Base-by-base conservation (phyloP, 2,888 invertebrate species). In the Patella caerulea region DNA sequence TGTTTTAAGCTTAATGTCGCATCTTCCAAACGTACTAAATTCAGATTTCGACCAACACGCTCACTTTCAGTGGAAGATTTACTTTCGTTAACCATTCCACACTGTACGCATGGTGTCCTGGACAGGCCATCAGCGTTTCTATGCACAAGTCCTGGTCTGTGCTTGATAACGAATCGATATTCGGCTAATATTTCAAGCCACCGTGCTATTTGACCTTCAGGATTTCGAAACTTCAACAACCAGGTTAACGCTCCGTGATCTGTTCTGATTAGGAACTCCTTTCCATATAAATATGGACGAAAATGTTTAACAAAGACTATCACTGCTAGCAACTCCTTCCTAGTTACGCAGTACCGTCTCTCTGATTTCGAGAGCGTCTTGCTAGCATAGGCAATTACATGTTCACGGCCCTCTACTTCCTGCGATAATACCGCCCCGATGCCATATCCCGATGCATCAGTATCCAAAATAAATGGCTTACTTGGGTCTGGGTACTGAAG, bases 381-480 rank as follows among this genome's bases (percentile, higher is more conserved):
- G 74, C 82, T 83, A 5, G 78, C 80, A 75, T 79, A 85, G 14
- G 80, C 74, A 52, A 86, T 78, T 17, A 86, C 85, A 7, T 72
- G 59, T 77, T 86, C 85, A 54, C 79, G 73, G 2, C 80, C 82
- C 29, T 81, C 78, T 69, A 83, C 79, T 9, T 80, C 56, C 78
- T 85, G 83, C 24, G 83, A 82, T 12, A 84, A 71, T 7, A 83
- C 82, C 12, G 80, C 82, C 9, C 84, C 85, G 14, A 86, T 81
- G 7, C 82, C 83, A 56, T 12, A 45, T n/a, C 74, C 77, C 73
- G 83, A 81, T 15, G 83, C 86, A 78, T 86, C 83, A 17, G 81
- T 83, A 71, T 86, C 85, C 24, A 84, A 69, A 12, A 84, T 77
- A 75, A 82, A 83, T 12, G 24, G 24, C 1, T 71, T 77, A 17